Evolutionary conservation across 2,888 invertebrate species (phyloP).

Genomic region (Ectobius pallidus): DNA sequence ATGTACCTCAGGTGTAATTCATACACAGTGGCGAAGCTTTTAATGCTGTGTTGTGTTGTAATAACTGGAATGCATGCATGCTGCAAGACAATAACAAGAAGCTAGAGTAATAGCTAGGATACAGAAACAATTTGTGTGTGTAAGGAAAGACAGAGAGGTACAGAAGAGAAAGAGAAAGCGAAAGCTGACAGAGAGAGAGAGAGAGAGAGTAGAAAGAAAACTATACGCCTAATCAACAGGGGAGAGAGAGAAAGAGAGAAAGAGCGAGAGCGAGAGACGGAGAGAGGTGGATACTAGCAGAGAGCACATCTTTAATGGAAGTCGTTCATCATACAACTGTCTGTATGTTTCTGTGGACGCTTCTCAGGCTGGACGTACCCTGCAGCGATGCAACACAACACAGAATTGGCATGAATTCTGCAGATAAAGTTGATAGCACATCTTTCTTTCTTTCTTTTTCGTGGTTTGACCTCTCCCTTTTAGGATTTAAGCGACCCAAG

Average conservation of each 20-base stretch:
- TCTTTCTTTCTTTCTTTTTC: too few relatives aligned
- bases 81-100: too few relatives aligned
- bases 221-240: neutral
- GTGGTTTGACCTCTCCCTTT: too few relatives aligned
- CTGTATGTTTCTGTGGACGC: neutral
- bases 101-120: too few relatives aligned
- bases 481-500: too few relatives aligned
- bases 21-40: too few relatives aligned
- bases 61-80: too few relatives aligned
- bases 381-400: neutral
- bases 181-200: neutral
- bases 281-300: neutral
- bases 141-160: neutral
- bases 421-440: neutral
- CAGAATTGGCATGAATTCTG: neutral
- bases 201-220: neutral
- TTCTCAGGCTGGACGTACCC: neutral
- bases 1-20: too few relatives aligned
- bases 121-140: neutral
- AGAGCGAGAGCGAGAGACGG: neutral
- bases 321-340: slow-evolving; percentile 3
- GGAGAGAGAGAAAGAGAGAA: neutral
- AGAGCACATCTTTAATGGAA: neutral
- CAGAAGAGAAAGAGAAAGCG: neutral
- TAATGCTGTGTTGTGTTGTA: too few relatives aligned